phyloP scores from a whole-genome alignment of 1,140 invertebrate genomes.

The Brachionus koreanus region DNA sequence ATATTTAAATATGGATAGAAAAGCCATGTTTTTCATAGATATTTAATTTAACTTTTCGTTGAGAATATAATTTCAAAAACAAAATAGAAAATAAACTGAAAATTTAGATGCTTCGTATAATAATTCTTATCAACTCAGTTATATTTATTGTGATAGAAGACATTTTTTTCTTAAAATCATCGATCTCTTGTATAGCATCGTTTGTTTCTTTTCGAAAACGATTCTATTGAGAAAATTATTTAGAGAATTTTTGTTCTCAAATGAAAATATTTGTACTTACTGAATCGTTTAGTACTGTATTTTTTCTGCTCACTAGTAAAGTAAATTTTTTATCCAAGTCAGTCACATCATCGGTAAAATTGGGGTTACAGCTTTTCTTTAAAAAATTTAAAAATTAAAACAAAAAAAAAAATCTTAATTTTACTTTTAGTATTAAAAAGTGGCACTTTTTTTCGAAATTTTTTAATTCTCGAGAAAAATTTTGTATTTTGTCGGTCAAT shows the following conservation, averaged over 20 bases:
- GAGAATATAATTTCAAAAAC: background rate
- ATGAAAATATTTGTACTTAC: background rate
- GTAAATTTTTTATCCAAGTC: background rate
- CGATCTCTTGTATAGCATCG: slow-evolving; percentile 13
- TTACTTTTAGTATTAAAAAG: background rate
- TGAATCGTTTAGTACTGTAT: slow-evolving; percentile 8
- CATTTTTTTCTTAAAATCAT: slow-evolving; percentile 37
- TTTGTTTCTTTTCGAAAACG: slow-evolving; percentile 18
- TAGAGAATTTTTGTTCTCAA: background rate
- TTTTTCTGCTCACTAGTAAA: background rate
- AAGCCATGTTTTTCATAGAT: background rate
- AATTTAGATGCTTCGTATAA: slow-evolving; percentile 1
- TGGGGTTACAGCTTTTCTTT: background rate
- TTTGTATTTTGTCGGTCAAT: background rate
- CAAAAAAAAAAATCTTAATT: background rate
- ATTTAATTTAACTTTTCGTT: background rate
- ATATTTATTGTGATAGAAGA: slow-evolving; percentile 17
- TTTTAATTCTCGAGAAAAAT: slow-evolving; percentile 1
- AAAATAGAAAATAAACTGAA: background rate
- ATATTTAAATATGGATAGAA: background rate
- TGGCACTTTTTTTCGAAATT: background rate
- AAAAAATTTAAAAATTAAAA: background rate
- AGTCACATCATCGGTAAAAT: background rate
- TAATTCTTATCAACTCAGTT: slow-evolving; percentile 19
- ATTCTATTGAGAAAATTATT: background rate